Evolutionary conservation across 2,888 invertebrate genomes (phyloP).

Genomic region (Drosophila suboccidentalis): DNA sequence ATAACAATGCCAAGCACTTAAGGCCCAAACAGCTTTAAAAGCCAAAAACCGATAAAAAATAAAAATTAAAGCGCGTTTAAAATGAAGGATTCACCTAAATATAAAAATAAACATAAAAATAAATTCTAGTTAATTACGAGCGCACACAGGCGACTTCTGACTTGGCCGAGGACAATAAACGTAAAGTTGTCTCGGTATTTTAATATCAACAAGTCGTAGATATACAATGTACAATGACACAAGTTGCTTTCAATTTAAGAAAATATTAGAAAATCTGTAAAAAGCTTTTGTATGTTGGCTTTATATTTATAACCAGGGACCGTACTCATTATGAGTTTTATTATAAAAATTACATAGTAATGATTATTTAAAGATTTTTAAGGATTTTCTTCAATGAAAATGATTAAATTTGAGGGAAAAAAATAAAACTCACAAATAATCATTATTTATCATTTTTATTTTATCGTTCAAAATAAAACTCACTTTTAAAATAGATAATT

Average conservation of each 20-base stretch:
- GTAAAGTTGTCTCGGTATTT: slow-evolving; percentile 31
- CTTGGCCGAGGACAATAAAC: slow-evolving; percentile 21
- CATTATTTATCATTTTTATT: too few species aligned
- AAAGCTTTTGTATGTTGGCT: too few species aligned
- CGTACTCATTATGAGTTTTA: too few species aligned
- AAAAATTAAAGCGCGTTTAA: slow-evolving; percentile 39
- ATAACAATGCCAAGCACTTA: slow-evolving; percentile 20
- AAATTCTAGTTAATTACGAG: slow-evolving; percentile 65
- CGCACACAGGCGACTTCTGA: slow-evolving; percentile 7
- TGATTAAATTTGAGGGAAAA: too few species aligned
- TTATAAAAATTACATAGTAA: too few species aligned
- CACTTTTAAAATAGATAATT: too few species aligned
- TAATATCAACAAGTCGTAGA: slow-evolving; percentile 31
- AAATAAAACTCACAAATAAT: too few species aligned
- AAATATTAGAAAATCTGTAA: neutral
- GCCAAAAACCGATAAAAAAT: slow-evolving; percentile 37
- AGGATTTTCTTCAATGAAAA: too few species aligned
- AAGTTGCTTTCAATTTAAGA: neutral
- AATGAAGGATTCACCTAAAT: slow-evolving; percentile 27
- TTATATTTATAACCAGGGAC: too few species aligned
- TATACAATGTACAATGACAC: slow-evolving; percentile 24
- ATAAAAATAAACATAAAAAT: slow-evolving; percentile 43
- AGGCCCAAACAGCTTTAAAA: slow-evolving; percentile 28
- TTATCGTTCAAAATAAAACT: too few species aligned
- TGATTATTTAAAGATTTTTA: too few species aligned